Base-by-base conservation (phyloP, 2,797 vertebrate species). In the Bryconaethiops microstoma region DNA sequence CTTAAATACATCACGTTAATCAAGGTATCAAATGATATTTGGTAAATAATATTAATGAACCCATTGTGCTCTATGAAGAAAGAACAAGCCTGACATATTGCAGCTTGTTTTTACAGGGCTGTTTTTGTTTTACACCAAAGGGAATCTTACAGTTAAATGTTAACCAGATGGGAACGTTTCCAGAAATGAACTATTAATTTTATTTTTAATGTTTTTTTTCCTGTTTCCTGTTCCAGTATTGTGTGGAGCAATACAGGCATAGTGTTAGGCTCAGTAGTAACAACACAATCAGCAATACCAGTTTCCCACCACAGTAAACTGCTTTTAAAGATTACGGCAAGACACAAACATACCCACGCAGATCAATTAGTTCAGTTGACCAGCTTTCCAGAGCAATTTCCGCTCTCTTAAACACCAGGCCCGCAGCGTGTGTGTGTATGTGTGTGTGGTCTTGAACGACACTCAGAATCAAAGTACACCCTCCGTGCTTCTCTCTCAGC, bases 321-420 rank as follows among this genome's bases (percentile, higher is more conserved):
- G 40, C 7, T 42, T 42, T 68, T 42, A 45, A 69, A 2, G 9
- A n/a, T 48, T 6, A 48, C 10, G 4, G 19, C 14, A 13, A 77
- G 23, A 77, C 48, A 67, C 48, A 54, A 23, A n/a, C 62, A 67
- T 45, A 77, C 62, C 19, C 13, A 52, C 25, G 42, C 48, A 68
- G 70, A 67, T 70, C 75, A 78, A 78, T 78, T 78, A 78, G 76
- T 59, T 78, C 71, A 54, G 71, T 52, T 78, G 70, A 78, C 73
- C 63, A 74, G 63, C 54, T 69, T 55, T 63, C 71, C 48, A 82
- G 59, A 10, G 17, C 29, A 25, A 54, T 70, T 74, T 78, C 40
- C 54, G 57, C 17, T 12, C 4, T 42, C 45, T 14, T 65, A 52
- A 16, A 10, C 59, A 25, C 14, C 62, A 64, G 25, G 25, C 62